These are phyloP conservation scores for Pemphigus obesinymphae DNA, from an alignment of 1,140 invertebrate species.

Conservation along the genomic window DNA sequence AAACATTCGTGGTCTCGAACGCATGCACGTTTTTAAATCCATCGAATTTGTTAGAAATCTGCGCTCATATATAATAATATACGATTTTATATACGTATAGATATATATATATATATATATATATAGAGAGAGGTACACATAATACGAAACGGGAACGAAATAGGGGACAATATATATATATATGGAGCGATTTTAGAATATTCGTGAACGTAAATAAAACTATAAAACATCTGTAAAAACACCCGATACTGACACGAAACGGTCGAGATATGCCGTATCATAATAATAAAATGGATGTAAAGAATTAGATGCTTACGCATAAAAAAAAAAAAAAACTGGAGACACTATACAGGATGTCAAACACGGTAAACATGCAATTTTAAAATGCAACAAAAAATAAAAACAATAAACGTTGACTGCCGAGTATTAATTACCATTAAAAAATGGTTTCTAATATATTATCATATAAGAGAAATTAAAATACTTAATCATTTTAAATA, in stretches of 20 bases:
- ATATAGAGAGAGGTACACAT: no score
- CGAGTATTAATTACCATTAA: background rate
- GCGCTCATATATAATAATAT: no score
- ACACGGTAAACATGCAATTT: background rate
- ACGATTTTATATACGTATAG: no score
- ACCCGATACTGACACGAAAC: conserved; percentile 10
- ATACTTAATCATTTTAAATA: background rate
- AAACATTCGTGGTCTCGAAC: background rate
- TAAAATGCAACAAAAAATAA: background rate
- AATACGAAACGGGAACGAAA: background rate
- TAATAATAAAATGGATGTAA: conserved; percentile 25
- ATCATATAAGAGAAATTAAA: background rate
- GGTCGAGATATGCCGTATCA: background rate
- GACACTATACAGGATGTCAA: background rate
- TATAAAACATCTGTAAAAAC: conserved; percentile 32
- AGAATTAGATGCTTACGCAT: background rate
- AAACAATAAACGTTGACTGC: background rate
- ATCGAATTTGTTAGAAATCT: background rate
- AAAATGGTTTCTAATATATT: background rate
- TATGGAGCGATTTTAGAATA: background rate
- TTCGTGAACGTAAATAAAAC: conserved; percentile 34
- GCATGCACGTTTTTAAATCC: background rate
- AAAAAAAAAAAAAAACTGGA: background rate
- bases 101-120: background rate
- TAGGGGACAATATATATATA: background rate